A percentile compares a stretch with the other conserved stretches of the same genome.
phyloP scores from a whole-genome alignment of 2,113 vertebrate genomes.

The Zeus faber region DNA sequence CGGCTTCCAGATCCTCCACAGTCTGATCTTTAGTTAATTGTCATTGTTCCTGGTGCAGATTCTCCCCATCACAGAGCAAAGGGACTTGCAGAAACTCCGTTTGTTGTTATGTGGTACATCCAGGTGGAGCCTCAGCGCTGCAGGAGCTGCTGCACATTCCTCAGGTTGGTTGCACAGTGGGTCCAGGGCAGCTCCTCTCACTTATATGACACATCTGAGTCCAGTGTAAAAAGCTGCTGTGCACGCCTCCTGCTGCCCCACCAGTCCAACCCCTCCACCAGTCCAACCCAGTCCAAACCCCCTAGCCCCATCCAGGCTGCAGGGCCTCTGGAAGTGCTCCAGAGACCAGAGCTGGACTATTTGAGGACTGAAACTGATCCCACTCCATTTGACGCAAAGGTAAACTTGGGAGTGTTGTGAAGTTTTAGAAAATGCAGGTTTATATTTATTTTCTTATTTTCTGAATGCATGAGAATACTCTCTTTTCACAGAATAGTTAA shows the following conservation, averaged over 20 bases:
- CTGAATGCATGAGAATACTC: no score
- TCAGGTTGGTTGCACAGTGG: constrained; percentile 27
- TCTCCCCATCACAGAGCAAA: no score
- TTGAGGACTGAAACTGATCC: constrained; percentile 31
- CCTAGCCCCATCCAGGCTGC: background rate
- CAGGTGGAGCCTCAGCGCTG: background rate
- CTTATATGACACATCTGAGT: constrained; percentile 70
- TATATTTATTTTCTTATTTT: no score
- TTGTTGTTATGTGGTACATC: constrained; percentile 9
- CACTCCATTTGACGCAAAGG: constrained; percentile 35
- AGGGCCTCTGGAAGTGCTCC: constrained; percentile 6
- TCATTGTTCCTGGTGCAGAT: no score
- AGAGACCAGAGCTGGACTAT: constrained; percentile 29
- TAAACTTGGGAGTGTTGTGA: constrained; percentile 30
- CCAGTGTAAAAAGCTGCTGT: constrained; percentile 47
- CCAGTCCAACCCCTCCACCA: background rate
- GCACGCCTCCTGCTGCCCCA: constrained; percentile 67
- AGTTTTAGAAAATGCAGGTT: constrained; percentile 1
- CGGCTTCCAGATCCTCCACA: no score
- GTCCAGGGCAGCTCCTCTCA: constrained; percentile 44
- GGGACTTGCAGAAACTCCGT: no score
- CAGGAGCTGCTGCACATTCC: constrained; percentile 35
- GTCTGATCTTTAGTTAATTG: no score
- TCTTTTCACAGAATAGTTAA: no score
- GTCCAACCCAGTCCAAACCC: background rate